Evolutionary conservation across 2,113 vertebrate genomes (phyloP), one percentile per base, ranked within the genome.

Genomic region (Tylochromis polylepis): DNA sequence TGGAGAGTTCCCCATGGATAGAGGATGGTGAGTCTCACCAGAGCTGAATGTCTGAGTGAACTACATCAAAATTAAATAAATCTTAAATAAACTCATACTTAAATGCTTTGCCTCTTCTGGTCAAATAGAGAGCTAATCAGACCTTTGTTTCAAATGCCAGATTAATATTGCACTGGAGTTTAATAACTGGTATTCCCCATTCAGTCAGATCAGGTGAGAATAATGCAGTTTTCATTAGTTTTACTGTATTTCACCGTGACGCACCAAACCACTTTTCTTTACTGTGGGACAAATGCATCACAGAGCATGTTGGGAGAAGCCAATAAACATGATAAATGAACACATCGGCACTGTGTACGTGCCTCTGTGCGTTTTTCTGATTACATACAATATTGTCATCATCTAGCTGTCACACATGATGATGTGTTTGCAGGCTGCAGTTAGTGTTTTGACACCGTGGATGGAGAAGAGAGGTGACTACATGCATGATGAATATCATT

Each of bases 371-470:
- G 11, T 57, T 29, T 75, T n/a, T 65, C 59, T 62, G 86, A 53
- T 88, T 84, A 57, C 41, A 79, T 86, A 46, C 34, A 72, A 86
- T 62, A 70, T 83, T 81, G 72, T 83, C 82, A 90, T 85, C 41
- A 36, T 55, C 11, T 55, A 38, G 84, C 83, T 87, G 88, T 83
- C 85, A 80, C 18, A 59, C 67, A 27, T 36, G 29, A 59, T 57
- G 82, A 60, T 81, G 78, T 75, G 81, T 82, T 60, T 65, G 60
- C 70, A 86, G 84, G 53, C 43, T 82, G 81, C 59, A 62, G 58
- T 60, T 81, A 24, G 67, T 22, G 81, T 84, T 41, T 53, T 57
- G 75, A 80, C 80, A 65, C 58, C 12, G 80, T 60, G 38, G 58
- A 34, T 75, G 20, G 62, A 53, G 14, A 10, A 55, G 80, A 31